A percentile compares a stretch with the other conserved stretches of the same genome.
Evolutionary conservation across 2,888 invertebrate species (phyloP).

Genomic region (Drosophila meridiana): DNA sequence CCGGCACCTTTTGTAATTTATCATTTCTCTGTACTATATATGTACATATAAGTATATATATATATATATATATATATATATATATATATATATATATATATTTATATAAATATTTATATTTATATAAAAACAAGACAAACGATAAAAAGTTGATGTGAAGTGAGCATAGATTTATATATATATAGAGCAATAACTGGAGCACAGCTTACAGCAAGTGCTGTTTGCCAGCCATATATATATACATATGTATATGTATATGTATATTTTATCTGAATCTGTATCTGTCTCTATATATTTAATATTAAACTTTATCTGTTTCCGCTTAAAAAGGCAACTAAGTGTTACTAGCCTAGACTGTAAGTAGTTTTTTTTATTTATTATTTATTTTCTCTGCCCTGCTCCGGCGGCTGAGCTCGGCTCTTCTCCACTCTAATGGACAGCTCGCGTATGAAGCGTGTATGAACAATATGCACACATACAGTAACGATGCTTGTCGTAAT

Average conservation of each 20-base stretch:
- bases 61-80: slow-evolving; percentile 1
- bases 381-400: neutral
- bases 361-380: neutral
- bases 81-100: neutral
- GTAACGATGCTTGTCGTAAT: slow-evolving; percentile 49
- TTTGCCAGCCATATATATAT: slow-evolving; percentile 12
- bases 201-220: slow-evolving; percentile 29
- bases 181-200: slow-evolving; percentile 26
- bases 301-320: slow-evolving; percentile 6
- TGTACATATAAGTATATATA: neutral
- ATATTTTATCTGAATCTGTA: neutral
- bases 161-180: slow-evolving; percentile 6
- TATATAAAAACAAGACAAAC: neutral
- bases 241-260: too few relatives aligned
- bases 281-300: slow-evolving; percentile 1
- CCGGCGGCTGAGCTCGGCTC: slow-evolving; percentile 7
- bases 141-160: slow-evolving; percentile 6
- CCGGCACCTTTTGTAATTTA: slow-evolving; percentile 69
- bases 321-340: slow-evolving; percentile 79
- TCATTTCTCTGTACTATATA: slow-evolving; percentile 8
- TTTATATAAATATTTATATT: too few relatives aligned
- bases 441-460: neutral
- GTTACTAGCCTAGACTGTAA: slow-evolving; percentile 68
- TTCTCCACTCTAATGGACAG: slow-evolving; percentile 13
- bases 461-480: slow-evolving; percentile 12